Evolutionary conservation across 2,797 vertebrate genomes (phyloP).

Genomic region (Hydrolagus colliei): DNA sequence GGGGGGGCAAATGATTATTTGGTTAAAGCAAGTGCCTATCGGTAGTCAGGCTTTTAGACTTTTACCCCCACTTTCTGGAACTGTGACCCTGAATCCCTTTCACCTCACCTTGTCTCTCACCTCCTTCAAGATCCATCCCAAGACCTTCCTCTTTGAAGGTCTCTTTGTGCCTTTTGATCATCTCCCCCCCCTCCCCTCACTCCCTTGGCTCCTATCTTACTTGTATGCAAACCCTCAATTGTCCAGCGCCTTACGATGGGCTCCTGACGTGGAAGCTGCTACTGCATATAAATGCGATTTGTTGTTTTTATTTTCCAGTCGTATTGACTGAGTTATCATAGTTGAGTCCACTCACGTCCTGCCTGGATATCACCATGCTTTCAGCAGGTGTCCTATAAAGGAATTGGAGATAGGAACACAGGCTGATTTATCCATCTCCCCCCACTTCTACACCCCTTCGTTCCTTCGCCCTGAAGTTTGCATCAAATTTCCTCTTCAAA

Average conservation of each 20-base stretch:
- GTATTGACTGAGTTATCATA: too few relatives aligned
- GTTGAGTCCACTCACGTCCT: too few relatives aligned
- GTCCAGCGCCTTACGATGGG: not conserved
- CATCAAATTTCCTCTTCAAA: too few relatives aligned
- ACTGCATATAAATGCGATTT: not conserved
- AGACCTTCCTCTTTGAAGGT: not conserved
- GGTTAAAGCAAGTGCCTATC: too few relatives aligned
- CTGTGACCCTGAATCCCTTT: not conserved
- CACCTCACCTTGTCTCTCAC: not conserved
- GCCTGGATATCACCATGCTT: too few relatives aligned
- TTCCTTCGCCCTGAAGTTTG: too few relatives aligned
- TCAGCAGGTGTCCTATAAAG: too few relatives aligned
- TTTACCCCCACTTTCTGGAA: not conserved
- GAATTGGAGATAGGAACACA: too few relatives aligned
- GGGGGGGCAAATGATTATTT: too few relatives aligned
- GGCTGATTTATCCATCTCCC: too few relatives aligned
- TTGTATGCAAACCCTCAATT: not conserved
- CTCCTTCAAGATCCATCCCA: not conserved
- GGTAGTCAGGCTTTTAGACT: not conserved
- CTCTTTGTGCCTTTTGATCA: not conserved
- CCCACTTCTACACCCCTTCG: too few relatives aligned
- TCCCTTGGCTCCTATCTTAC: not conserved
- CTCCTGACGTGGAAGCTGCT: not conserved
- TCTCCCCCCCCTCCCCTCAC: not conserved
- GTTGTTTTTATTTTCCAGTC: not conserved